A percentile compares a stretch with the other conserved stretches of the same genome.
phyloP scores from a whole-genome alignment of 2,797 vertebrate genomes.

The Mastacembelus armatus region DNA sequence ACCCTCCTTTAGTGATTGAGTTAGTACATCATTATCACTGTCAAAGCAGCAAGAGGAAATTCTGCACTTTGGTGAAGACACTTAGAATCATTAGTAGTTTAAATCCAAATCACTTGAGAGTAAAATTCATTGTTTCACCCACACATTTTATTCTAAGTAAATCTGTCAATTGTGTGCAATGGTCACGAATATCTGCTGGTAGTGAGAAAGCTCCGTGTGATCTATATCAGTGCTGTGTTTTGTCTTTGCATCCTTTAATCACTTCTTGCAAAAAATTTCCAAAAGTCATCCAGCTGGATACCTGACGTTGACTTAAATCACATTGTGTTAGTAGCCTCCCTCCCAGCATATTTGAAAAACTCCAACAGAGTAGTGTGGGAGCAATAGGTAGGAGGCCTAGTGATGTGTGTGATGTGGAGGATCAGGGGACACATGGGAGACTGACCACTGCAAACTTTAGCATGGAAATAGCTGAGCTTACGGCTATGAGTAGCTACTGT shows the following conservation, averaged over 20 bases:
- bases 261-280: neutral
- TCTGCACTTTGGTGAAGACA: constrained; percentile 8
- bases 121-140: constrained; percentile 1
- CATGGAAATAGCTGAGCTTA: too few relatives aligned
- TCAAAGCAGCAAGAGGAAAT: constrained; percentile 15
- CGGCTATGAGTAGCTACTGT: too few relatives aligned
- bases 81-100: constrained; percentile 15
- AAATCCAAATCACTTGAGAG: constrained; percentile 11
- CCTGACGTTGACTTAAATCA: neutral
- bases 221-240: neutral
- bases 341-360: too few relatives aligned
- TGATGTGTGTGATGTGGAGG: too few relatives aligned
- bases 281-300: neutral
- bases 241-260: neutral
- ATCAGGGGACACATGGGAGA: too few relatives aligned
- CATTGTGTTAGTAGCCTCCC: too few relatives aligned
- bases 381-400: too few relatives aligned
- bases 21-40: constrained; percentile 18
- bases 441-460: too few relatives aligned
- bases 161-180: neutral
- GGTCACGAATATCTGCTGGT: neutral
- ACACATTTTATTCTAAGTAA: neutral
- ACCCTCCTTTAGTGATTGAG: constrained; percentile 5
- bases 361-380: too few relatives aligned
- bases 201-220: neutral